Conservation (phyloP, 2,113 vertebrate genomes). For the Loxodonta africana region DNA sequence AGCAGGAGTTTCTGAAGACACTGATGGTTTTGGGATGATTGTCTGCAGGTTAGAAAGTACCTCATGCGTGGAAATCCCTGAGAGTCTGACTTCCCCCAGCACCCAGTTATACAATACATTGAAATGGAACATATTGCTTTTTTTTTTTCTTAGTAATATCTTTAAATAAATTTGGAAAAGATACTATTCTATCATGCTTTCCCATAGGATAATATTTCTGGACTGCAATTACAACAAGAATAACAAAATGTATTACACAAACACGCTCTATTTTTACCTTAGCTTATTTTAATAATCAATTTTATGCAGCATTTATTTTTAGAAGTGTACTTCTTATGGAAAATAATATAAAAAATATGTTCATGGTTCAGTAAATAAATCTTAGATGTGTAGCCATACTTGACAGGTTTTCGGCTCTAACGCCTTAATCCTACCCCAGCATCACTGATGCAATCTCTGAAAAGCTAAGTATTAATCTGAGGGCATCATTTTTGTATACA, state of each 20-base stretch:
- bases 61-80: neutral
- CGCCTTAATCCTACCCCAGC: constrained; percentile 71
- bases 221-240: neutral
- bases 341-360: constrained; percentile 78
- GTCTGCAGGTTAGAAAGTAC: neutral
- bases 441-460: constrained; percentile 22
- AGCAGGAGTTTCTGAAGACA: constrained; percentile 6
- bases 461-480: constrained; percentile 79
- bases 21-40: neutral
- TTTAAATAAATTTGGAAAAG: constrained; percentile 55
- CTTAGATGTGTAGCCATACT: constrained; percentile 69
- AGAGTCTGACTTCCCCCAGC: neutral
- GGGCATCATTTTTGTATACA: constrained; percentile 66
- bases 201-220: constrained; percentile 49
- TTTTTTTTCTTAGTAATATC: neutral
- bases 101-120: neutral
- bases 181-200: neutral
- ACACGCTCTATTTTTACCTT: constrained; percentile 51
- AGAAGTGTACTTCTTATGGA: constrained; percentile 63
- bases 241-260: neutral
- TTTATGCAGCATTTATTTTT: constrained; percentile 55
- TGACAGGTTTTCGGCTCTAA: constrained; percentile 76
- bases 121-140: constrained; percentile 1
- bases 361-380: constrained; percentile 72
- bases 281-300: constrained; percentile 45